A percentile compares a stretch with the other conserved stretches of the same genome.
phyloP scores from a whole-genome alignment of 2,797 vertebrate species.

The Sebastes vulpes region DNA sequence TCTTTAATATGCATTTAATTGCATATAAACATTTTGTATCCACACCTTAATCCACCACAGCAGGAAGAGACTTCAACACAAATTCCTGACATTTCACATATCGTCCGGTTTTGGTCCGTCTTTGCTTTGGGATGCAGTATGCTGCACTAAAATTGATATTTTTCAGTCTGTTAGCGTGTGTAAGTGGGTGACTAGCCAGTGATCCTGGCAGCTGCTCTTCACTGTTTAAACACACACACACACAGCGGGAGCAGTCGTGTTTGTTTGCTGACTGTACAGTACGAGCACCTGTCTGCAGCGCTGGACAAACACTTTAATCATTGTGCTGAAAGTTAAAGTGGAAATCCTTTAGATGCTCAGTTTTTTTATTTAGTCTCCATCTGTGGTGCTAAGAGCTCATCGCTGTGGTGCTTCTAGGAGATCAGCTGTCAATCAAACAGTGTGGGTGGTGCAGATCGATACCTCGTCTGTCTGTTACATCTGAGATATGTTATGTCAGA shows the following conservation, averaged over 20 bases:
- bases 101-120: neutral
- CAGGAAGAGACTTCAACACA: too few species aligned
- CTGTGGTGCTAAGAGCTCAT: neutral
- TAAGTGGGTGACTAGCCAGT: neutral
- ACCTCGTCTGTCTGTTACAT: neutral
- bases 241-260: neutral
- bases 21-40: too few species aligned
- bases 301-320: constrained; percentile 20
- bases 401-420: neutral
- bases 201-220: constrained; percentile 27
- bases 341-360: constrained; percentile 1
- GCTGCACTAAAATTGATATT: neutral
- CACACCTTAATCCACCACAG: too few species aligned
- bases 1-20: neutral
- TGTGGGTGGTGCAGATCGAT: neutral
- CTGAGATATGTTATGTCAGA: neutral
- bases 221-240: constrained; percentile 14
- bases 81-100: neutral
- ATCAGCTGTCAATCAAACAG: neutral
- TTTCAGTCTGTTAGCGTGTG: neutral
- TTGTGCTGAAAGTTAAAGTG: constrained; percentile 11
- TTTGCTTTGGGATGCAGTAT: neutral
- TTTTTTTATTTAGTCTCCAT: constrained; percentile 1
- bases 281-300: constrained; percentile 53
- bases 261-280: constrained; percentile 28